These are phyloP conservation scores for Piscicola geometra DNA, from an alignment of 2,888 invertebrate genomes.

Conservation along the genomic window DNA sequence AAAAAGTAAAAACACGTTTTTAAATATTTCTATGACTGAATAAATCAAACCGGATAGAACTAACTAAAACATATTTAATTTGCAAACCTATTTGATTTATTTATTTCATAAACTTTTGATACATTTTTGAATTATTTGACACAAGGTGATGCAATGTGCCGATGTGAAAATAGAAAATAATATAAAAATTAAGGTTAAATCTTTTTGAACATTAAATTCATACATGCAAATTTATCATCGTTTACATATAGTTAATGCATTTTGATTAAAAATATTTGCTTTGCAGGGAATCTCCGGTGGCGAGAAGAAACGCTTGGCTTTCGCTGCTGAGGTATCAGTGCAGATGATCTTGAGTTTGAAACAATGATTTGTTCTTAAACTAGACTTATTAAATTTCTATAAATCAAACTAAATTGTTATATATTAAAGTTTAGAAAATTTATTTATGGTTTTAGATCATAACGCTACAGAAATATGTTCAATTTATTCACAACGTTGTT, in stretches of 20 bases:
- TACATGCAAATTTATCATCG: no score
- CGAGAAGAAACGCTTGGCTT: slow-evolving; percentile 87
- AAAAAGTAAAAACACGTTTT: no score
- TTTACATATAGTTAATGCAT: no score
- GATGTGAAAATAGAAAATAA: slow-evolving; percentile 75
- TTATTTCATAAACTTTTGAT: no score
- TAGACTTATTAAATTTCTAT: not conserved
- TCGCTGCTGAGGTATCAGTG: slow-evolving; percentile 80
- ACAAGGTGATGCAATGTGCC: slow-evolving; percentile 62
- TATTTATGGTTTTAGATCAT: not conserved
- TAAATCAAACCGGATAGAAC: no score
- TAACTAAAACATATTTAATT: no score
- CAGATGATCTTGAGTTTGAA: not conserved
- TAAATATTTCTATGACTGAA: no score
- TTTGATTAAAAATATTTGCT: no score
- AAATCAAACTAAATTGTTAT: no score
- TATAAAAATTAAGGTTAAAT: not conserved
- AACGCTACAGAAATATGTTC: not conserved
- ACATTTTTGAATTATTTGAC: not conserved
- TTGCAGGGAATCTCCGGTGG: slow-evolving; percentile 81
- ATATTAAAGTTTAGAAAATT: no score
- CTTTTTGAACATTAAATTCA: not conserved
- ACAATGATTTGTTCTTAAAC: not conserved
- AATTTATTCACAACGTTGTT: not conserved
- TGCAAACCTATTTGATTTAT: no score